Evolutionary conservation across 2,888 invertebrate species (phyloP).

Genomic region (Epinotia nisella): DNA sequence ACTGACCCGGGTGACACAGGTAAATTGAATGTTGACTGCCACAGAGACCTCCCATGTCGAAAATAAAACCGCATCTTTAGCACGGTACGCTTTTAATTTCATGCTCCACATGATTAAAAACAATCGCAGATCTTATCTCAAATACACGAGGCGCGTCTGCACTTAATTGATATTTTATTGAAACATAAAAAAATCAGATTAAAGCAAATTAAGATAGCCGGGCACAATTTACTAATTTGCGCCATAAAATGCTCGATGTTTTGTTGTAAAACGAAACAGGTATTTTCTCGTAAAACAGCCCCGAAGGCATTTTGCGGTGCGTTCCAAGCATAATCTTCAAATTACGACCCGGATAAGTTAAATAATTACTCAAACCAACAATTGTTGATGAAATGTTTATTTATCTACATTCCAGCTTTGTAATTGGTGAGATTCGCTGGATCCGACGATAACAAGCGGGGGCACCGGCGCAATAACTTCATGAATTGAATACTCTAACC

Average conservation of each 20-base stretch:
- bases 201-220: conserved; percentile 14
- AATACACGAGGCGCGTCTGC: conserved; percentile 5
- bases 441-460: background rate
- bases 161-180: conserved; percentile 39
- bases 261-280: background rate
- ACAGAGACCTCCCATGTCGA: conserved; percentile 29
- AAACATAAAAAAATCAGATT: conserved; percentile 22
- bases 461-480: background rate
- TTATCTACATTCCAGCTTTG: conserved; percentile 13
- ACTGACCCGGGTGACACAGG: background rate
- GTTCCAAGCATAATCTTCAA: conserved; percentile 15
- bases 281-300: background rate
- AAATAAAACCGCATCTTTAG: conserved; percentile 20
- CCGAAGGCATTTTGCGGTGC: conserved; percentile 6
- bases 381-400: conserved; percentile 18
- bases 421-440: conserved; percentile 10
- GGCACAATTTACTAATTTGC: conserved; percentile 24
- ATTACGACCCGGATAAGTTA: conserved; percentile 12
- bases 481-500: conserved; percentile 1
- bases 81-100: conserved; percentile 30
- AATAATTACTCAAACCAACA: conserved; percentile 22
- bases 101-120: conserved; percentile 31
- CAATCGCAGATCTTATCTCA: conserved; percentile 27
- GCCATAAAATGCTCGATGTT: background rate
- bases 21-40: background rate